Base-by-base conservation (phyloP, 2,797 vertebrate genomes). In the Cuculus canorus region DNA sequence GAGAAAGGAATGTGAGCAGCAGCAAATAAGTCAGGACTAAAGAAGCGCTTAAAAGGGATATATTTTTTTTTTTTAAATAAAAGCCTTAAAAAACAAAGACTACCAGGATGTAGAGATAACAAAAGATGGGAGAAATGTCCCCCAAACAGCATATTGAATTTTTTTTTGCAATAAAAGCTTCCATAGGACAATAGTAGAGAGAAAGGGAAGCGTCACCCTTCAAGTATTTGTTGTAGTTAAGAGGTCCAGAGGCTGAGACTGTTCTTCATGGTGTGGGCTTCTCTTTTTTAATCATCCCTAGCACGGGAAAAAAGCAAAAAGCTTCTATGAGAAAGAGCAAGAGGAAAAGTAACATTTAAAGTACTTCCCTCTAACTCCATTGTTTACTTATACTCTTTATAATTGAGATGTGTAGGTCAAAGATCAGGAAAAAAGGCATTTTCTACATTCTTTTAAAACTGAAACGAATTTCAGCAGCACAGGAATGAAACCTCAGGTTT, bases 281-380 rank as follows among this genome's bases (percentile, higher is more conserved):
- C 45, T 89, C 69, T 61, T 61, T 96, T 88, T 88, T 93, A 83
- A 71, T 95, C 64, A 95, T 88, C 50, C 90, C 22, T 56, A 24
- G 52, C 56, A 85, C 57, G 33, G 61, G 65, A 32, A 79, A 90
- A 48, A 69, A 76, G 45, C 10, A 54, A 66, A 90, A 90, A 59
- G 17, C 12, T 79, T 90, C 85, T 85, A 45, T 78, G 39, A 64
- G 37, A 92, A 94, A 96, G 56, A 87, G 9, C 17, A 59, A 76
- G 91, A 75, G 52, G 63, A 76, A 81, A 95, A 95, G 71, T 66
- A 64, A 66, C 25, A 54, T 70, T 92, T 64, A 69, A 87, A 60
- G 91, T 59, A 45, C 66, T 88, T 94, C 50, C 32, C 10, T 95
- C 56, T 41, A 88, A 43, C 41, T 64, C 47, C 30, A 43, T 77